Base-by-base conservation (phyloP, 2,888 invertebrate genomes). In the Theristus sp. region DNA sequence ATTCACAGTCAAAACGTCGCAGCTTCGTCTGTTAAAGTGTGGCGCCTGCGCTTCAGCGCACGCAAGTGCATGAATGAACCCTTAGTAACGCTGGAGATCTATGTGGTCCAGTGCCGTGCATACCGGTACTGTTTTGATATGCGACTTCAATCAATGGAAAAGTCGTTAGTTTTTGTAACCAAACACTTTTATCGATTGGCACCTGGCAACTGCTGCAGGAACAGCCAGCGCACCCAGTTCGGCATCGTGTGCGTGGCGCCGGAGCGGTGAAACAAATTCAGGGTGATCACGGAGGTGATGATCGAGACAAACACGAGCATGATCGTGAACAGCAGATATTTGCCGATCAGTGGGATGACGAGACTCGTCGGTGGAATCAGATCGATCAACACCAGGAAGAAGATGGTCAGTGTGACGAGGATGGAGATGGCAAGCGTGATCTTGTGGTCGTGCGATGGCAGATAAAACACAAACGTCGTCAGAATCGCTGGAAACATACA, bases 241-340 rank as follows among this genome's bases (percentile, higher is more conserved):
- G 93, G 89, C 93, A 96, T 94, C 73, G 84, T 84, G 78, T 93
- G 91, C 57, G 94, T 93, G 78, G 93, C 89, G 53, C 93, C 91
- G 60, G 90, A 91, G 58, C 94, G 85, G 78, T 91, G 90, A 80
- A 93, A 91, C 64, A 93, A 89, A 77, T 94, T 94, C 64, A 94
- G 81, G 54, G 93, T 91, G 68, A 93, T 88, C 67, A 96, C 93
- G 52, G 94, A 93, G 70, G 93, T 87, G 75, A 93, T 89, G 81
- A 94, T 93, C n/a, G 78, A 77, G 10, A 54, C 54, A 54, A 54
- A 29, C 64, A 91, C 94, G 70, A 94, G 83, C 73, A 94, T 90
- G 90, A 94, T 93, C 67, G 94, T 94, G 77, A 94, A 94, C 76
- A 96, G 87, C 70, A 93, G 83, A 78, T 93, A 91, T 80, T 90